A percentile compares a stretch with the other conserved stretches of the same genome.
phyloP scores from a whole-genome alignment of 2,888 invertebrate genomes.

The Pecten maximus region DNA sequence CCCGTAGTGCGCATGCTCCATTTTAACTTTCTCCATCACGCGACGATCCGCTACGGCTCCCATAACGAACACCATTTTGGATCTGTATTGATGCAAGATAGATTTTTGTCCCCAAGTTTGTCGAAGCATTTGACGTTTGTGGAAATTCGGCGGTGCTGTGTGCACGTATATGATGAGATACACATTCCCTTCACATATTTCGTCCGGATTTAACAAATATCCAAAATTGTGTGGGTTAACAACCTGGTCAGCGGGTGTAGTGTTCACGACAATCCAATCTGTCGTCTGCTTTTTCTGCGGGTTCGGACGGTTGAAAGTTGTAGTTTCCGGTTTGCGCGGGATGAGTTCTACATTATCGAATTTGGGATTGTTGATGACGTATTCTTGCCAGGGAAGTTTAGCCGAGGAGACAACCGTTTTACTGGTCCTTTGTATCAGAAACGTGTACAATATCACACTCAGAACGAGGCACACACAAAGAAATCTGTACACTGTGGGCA shows the following conservation, averaged over 20 bases:
- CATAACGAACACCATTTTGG: slow-evolving; percentile 79
- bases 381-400: not conserved
- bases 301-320: slow-evolving; percentile 24
- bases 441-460: slow-evolving; percentile 55
- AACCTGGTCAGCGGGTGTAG: slow-evolving; percentile 42
- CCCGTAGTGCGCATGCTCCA: slow-evolving; percentile 77
- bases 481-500: slow-evolving; percentile 58
- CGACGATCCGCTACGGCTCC: slow-evolving; percentile 68
- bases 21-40: slow-evolving; percentile 70
- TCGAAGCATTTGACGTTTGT: slow-evolving; percentile 77
- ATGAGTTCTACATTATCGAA: not conserved
- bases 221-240: slow-evolving; percentile 74
- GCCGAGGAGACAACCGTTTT: not conserved
- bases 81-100: slow-evolving; percentile 66
- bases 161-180: slow-evolving; percentile 80
- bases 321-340: not conserved
- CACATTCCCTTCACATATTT: slow-evolving; percentile 66
- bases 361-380: not conserved
- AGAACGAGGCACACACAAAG: slow-evolving; percentile 51
- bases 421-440: slow-evolving; percentile 38
- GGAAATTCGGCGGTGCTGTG: slow-evolving; percentile 78
- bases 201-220: slow-evolving; percentile 69
- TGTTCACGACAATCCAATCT: not conserved
- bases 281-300: slow-evolving; percentile 30
- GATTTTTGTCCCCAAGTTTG: slow-evolving; percentile 79